These are phyloP conservation scores for Cyprinodon variegatus DNA, from an alignment of 2,113 vertebrate genomes.

Conservation along the genomic window DNA sequence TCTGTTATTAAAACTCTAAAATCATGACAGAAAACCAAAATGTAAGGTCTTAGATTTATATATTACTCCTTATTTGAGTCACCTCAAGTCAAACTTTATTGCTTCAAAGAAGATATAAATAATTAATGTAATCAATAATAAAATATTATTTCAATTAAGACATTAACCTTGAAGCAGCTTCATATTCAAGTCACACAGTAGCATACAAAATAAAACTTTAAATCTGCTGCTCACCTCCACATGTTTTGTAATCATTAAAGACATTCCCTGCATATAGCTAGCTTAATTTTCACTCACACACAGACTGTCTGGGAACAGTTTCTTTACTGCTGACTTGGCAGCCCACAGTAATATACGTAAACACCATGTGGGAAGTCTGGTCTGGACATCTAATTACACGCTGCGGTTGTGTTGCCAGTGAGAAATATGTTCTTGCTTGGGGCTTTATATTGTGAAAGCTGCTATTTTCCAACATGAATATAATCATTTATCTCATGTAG, in stretches of 20 bases:
- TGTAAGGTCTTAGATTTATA: no score
- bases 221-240: slow-evolving; percentile 23
- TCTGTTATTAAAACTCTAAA: no score
- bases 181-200: background rate
- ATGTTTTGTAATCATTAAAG: slow-evolving; percentile 23
- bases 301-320: slow-evolving; percentile 50
- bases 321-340: slow-evolving; percentile 58
- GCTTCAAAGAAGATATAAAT: no score
- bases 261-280: slow-evolving; percentile 40
- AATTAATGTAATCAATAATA: no score
- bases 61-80: no score
- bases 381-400: slow-evolving; percentile 65
- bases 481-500: background rate
- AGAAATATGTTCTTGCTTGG: slow-evolving; percentile 32
- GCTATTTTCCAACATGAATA: slow-evolving; percentile 3
- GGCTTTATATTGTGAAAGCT: slow-evolving; percentile 17
- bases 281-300: slow-evolving; percentile 40
- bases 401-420: slow-evolving; percentile 46
- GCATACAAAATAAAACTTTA: slow-evolving; percentile 4
- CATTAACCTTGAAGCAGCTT: background rate
- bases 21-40: no score
- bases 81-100: no score
- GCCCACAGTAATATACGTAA: slow-evolving; percentile 62
- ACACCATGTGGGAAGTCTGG: slow-evolving; percentile 65
- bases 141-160: no score